Conservation (phyloP, 2,797 vertebrate genomes). For the Lutjanus campechanus region DNA sequence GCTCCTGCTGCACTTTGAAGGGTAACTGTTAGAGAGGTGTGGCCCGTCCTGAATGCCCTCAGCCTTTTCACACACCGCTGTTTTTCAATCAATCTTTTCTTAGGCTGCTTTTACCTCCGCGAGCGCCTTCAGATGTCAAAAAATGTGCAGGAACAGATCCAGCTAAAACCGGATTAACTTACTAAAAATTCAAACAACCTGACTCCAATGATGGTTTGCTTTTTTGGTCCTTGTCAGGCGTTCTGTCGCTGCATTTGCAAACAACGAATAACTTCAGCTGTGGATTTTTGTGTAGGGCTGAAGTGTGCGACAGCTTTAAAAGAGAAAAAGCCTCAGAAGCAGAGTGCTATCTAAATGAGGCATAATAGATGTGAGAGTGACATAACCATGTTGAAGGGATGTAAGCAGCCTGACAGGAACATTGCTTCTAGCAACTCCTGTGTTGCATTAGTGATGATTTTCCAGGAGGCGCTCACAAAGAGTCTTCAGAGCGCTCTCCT, state of each 20-base stretch:
- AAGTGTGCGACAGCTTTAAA: constrained; percentile 36
- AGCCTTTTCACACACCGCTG: constrained; percentile 22
- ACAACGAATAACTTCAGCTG: constrained; percentile 30
- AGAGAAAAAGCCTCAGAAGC: constrained; percentile 36
- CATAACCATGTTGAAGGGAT: constrained; percentile 75
- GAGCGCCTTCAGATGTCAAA: constrained; percentile 11
- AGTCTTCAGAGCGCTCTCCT: constrained; percentile 62
- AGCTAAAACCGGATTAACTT: constrained; percentile 48
- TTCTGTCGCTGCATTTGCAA: constrained; percentile 27
- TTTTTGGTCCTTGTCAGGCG: constrained; percentile 36
- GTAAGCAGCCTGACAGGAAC: constrained; percentile 76
- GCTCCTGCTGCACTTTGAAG: constrained; percentile 26
- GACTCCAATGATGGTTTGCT: constrained; percentile 18
- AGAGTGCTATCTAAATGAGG: constrained; percentile 70
- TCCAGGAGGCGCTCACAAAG: constrained; percentile 73
- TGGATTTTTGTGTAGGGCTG: constrained; percentile 36
- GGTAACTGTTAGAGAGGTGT: constrained; percentile 16
- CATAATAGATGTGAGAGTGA: constrained; percentile 77
- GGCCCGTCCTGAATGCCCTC: constrained; percentile 31
- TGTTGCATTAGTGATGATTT: constrained; percentile 84
- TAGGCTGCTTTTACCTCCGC: not conserved
- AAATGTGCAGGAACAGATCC: constrained; percentile 27
- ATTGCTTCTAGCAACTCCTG: constrained; percentile 76
- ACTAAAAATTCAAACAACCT: constrained; percentile 5
- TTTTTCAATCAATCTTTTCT: constrained; percentile 4